Evolutionary conservation across 2,113 vertebrate genomes (phyloP).

Genomic region (Lagenorhynchus albirostris): DNA sequence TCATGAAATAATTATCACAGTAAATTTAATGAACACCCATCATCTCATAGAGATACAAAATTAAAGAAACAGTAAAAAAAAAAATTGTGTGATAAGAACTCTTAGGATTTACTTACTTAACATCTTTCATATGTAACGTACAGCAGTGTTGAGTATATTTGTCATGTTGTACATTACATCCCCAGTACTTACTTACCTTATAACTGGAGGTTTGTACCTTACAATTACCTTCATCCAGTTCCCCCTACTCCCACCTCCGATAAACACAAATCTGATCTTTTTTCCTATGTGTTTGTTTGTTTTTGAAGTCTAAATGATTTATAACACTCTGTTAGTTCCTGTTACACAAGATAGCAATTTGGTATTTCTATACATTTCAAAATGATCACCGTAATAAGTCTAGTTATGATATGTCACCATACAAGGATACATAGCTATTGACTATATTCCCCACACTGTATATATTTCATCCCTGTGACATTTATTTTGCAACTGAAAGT

Average conservation of each 20-base stretch:
- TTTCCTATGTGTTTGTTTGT: background rate
- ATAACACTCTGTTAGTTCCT: background rate
- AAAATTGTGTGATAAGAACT: background rate
- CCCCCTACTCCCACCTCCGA: background rate
- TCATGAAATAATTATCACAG: too few species aligned
- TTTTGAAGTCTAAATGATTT: background rate
- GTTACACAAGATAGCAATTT: background rate
- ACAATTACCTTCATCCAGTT: background rate
- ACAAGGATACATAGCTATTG: background rate
- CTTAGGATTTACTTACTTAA: background rate
- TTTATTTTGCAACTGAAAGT: background rate
- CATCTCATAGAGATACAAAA: background rate
- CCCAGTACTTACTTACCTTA: background rate
- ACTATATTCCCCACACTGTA: background rate
- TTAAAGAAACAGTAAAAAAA: background rate
- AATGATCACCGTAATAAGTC: background rate
- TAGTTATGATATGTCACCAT: background rate
- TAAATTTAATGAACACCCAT: too few species aligned
- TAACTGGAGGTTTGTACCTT: background rate
- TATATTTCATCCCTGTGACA: background rate
- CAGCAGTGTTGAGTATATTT: background rate
- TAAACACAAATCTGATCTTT: background rate
- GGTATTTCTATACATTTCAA: background rate
- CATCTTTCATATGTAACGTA: background rate
- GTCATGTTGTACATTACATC: background rate